These are phyloP conservation scores for Apamea monoglypha DNA, from an alignment of 2,888 invertebrate genomes.

Conservation along the genomic window DNA sequence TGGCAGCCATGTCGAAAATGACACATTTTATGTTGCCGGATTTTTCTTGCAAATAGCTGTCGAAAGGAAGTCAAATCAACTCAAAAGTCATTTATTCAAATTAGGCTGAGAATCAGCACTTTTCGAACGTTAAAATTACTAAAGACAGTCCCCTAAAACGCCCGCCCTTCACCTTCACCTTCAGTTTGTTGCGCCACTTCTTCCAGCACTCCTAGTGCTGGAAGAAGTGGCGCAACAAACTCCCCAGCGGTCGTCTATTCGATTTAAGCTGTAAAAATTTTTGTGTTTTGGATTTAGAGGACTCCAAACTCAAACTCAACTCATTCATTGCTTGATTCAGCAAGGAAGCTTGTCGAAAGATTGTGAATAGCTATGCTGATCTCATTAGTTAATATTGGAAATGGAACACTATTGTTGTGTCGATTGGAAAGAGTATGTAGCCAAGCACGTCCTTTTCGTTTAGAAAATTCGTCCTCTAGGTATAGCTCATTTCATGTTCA, in stretches of 20 bases:
- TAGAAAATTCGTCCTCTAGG: background rate
- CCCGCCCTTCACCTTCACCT: no score
- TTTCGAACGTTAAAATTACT: no score
- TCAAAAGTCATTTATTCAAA: no score
- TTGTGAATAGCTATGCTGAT: slow-evolving; percentile 14
- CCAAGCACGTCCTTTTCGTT: background rate
- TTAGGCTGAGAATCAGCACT: no score
- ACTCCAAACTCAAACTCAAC: no score
- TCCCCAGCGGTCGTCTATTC: background rate
- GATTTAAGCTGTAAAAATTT: background rate
- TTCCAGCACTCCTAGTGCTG: no score
- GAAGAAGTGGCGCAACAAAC: no score
- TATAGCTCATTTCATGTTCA: background rate
- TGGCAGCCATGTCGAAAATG: background rate
- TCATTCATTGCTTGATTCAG: background rate
- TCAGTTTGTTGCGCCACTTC: no score
- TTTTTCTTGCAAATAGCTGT: background rate
- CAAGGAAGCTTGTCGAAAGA: background rate
- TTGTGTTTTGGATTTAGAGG: background rate
- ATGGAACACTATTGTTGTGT: background rate
- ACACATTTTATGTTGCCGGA: background rate
- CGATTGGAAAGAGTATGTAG: background rate
- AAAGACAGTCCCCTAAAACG: no score
- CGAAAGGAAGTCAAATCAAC: background rate
- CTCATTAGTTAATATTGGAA: slow-evolving; percentile 22